Base-by-base conservation (phyloP, 2,113 vertebrate species). In the Opisthocomus hoazin region DNA sequence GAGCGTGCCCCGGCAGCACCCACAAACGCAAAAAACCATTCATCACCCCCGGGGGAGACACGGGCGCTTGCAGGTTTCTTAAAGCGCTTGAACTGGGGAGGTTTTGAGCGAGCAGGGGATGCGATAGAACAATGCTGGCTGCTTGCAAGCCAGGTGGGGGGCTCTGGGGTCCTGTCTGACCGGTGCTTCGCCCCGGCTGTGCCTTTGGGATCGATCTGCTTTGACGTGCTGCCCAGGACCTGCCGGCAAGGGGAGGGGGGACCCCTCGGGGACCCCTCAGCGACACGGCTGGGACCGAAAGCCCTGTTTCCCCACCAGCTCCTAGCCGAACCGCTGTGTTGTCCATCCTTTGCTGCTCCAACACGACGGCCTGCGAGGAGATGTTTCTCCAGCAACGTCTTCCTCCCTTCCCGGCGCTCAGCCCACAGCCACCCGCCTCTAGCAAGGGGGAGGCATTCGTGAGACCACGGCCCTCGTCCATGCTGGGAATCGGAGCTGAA, bases 241-340 rank as follows among this genome's bases (percentile, higher is more conserved):
- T 10, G 5, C 5, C 2, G 3, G 12, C n/a, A 14, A 53, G 18
- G 34, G 27, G 29, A 56, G 27, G 19, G 41, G 24, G 24, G 43
- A 26, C 34, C 15, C 45, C 54, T 34, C 24, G 4, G 48, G 7
- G 45, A 43, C 39, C 39, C 60, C 58, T 34, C 2, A 0, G 39
- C 1, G 9, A 20, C 39, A 36, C 1, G 2, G 5, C 13, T 16
- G 48, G 37, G 18, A 39, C 50, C 2, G 1, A 64, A 45, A 88
- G 6, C 10, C 41, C 18, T 14, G 0, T 73, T 71, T 75, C 29
- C 48, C 15, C 37, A 13, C 57, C 37, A 12, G 57, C 51, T 71
- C 43, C 54, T 1, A 2, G 34, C 21, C 3, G 10, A 34, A 10
- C 26, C 22, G 1, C 18, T 39, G 13, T 1, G 12, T 4, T 7